Conservation (phyloP, 1,140 invertebrate species). For the Cardiocondyla obscurior region DNA sequence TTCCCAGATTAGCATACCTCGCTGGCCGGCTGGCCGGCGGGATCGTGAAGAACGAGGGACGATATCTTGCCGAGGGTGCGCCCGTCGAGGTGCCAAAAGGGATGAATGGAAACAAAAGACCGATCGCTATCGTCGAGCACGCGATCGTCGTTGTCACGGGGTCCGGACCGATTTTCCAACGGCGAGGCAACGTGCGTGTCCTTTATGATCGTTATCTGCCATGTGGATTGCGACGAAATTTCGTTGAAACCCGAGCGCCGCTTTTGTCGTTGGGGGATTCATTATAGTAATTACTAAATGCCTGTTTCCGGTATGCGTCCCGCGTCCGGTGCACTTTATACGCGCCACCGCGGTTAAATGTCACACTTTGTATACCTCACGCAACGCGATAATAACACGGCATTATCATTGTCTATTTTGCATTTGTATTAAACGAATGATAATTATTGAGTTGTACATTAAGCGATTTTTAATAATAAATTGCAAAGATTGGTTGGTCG, state of each 20-base stretch:
- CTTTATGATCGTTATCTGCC: conserved; percentile 70
- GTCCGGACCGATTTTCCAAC: conserved; percentile 63
- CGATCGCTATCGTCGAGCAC: conserved; percentile 76
- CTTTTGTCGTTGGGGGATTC: conserved; percentile 66
- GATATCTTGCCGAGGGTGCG: conserved; percentile 60
- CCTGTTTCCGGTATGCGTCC: conserved; percentile 63
- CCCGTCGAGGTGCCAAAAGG: conserved; percentile 75
- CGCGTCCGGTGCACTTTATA: conserved; percentile 1
- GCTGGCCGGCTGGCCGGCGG: conserved; percentile 63
- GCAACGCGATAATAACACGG: background rate
- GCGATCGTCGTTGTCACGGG: conserved; percentile 71
- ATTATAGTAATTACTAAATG: conserved; percentile 71
- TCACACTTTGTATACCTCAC: conserved; percentile 7
- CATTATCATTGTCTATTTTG: background rate
- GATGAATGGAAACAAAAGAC: conserved; percentile 81
- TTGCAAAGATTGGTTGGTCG: too few relatives aligned
- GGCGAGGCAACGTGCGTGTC: conserved; percentile 62
- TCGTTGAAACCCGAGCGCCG: conserved; percentile 50
- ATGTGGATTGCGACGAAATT: conserved; percentile 74
- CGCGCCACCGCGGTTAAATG: background rate
- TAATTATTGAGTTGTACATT: background rate
- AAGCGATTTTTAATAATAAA: background rate
- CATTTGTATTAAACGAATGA: background rate
- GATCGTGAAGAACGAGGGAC: conserved; percentile 54
- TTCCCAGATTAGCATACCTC: conserved; percentile 74